Evolutionary conservation across 2,113 vertebrate genomes (phyloP).

Genomic region (Myrmecobius fasciatus): DNA sequence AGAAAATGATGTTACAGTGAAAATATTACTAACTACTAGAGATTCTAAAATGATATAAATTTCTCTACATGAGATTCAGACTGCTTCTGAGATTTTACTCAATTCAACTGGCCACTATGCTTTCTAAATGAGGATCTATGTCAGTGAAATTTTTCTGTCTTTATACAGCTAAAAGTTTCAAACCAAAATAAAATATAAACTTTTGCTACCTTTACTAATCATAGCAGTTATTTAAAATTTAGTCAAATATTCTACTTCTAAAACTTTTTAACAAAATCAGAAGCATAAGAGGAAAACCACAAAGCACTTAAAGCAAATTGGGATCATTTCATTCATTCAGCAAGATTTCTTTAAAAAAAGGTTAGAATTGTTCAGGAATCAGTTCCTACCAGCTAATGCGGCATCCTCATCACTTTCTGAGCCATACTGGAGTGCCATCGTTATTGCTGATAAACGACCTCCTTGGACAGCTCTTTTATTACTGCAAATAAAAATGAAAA

Average conservation of each 20-base stretch:
- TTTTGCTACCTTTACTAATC: slow-evolving; percentile 21
- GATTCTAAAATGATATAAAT: slow-evolving; percentile 30
- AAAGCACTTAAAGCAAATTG: not conserved
- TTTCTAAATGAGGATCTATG: slow-evolving; percentile 18
- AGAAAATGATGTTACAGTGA: slow-evolving; percentile 18
- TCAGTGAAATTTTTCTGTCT: slow-evolving; percentile 3
- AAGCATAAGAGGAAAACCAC: not conserved
- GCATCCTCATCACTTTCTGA: slow-evolving; percentile 98
- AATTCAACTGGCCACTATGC: not conserved
- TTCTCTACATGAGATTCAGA: not conserved
- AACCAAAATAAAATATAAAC: slow-evolving; percentile 46
- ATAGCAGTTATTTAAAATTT: slow-evolving; percentile 38
- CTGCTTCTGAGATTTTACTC: not conserved
- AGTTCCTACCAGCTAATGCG: slow-evolving; percentile 91
- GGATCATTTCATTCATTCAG: slow-evolving; percentile 31
- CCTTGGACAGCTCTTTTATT: slow-evolving; percentile 95
- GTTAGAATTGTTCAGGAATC: not conserved
- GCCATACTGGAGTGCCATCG: slow-evolving; percentile 98
- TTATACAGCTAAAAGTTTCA: slow-evolving; percentile 31
- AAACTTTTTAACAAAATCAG: slow-evolving; percentile 42
- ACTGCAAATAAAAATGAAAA: slow-evolving; percentile 82
- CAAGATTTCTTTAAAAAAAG: slow-evolving; percentile 31
- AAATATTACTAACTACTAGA: not conserved
- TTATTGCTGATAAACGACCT: slow-evolving; percentile 96
- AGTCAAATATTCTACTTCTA: slow-evolving; percentile 42